Percentiles rank a stretch among this genome's conserved stretches.
Evolutionary conservation across 2,888 invertebrate species (phyloP).

Genomic region (Protodeltote pygarga): DNA sequence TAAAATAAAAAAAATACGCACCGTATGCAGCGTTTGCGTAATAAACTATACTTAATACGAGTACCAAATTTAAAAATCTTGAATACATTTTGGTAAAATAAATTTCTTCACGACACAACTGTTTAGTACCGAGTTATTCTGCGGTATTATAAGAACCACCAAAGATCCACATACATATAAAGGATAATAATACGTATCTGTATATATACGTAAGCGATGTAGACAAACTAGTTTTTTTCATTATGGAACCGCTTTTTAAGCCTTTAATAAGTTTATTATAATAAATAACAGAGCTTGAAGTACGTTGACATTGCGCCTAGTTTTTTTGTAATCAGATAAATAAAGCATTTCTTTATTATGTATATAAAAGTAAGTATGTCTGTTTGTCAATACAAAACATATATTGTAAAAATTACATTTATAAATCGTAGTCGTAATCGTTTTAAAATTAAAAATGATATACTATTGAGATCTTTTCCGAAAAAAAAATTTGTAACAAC

Average conservation of each 20-base stretch:
- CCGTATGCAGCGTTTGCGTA: constrained; percentile 25
- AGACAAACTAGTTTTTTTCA: constrained; percentile 39
- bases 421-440: too few relatives aligned
- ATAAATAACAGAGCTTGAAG: constrained; percentile 19
- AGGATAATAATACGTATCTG: constrained; percentile 20
- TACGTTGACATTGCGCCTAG: constrained; percentile 30
- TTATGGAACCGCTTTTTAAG: constrained; percentile 15
- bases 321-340: constrained; percentile 14
- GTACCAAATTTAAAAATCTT: constrained; percentile 17
- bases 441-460: too few relatives aligned
- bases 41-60: constrained; percentile 18
- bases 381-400: neutral
- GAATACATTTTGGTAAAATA: constrained; percentile 29
- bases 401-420: too few relatives aligned
- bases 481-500: too few relatives aligned
- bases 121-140: constrained; percentile 14
- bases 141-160: constrained; percentile 10
- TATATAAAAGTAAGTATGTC: neutral
- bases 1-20: constrained; percentile 12
- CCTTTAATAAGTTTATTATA: constrained; percentile 18
- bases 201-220: constrained; percentile 18
- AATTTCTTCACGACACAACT: constrained; percentile 33
- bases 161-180: constrained; percentile 30
- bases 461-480: too few relatives aligned
- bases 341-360: neutral